A percentile compares a stretch with the other conserved stretches of the same genome.
These are phyloP conservation scores for Ormyrus rosae DNA, from an alignment of 2,888 invertebrate species.

Conservation along the genomic window DNA sequence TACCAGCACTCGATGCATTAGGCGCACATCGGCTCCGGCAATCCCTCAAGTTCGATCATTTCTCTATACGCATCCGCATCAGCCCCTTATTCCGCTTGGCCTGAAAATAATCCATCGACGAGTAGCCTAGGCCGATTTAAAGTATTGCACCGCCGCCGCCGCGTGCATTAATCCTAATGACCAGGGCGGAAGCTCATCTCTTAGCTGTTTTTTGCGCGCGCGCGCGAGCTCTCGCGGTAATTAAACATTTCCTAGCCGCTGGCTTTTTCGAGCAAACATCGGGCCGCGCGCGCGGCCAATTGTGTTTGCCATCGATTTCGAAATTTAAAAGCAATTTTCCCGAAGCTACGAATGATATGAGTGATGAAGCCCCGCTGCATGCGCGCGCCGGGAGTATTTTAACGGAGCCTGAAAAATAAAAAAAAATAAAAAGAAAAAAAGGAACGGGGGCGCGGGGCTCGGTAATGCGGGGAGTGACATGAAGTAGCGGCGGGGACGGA, in stretches of 20 bases:
- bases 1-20: conserved; percentile 35
- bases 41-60: conserved; percentile 17
- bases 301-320: conserved; percentile 30
- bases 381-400: conserved; percentile 8
- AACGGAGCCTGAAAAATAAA: background rate
- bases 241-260: conserved; percentile 37
- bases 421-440: no score
- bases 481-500: conserved; percentile 37
- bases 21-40: conserved; percentile 13
- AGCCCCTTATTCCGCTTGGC: background rate
- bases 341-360: background rate
- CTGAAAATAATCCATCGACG: conserved; percentile 46
- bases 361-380: background rate
- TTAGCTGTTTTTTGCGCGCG: background rate
- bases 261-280: conserved; percentile 1
- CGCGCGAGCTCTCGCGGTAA: conserved; percentile 27
- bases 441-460: background rate
- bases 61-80: background rate
- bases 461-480: conserved; percentile 36
- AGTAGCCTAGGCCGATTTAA: conserved; percentile 21
- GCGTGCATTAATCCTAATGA: conserved; percentile 55
- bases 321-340: conserved; percentile 44
- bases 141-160: background rate
- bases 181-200: conserved; percentile 44
- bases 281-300: background rate